Evolutionary conservation across 2,888 invertebrate species (phyloP).

Genomic region (Ichneumon xanthorius): DNA sequence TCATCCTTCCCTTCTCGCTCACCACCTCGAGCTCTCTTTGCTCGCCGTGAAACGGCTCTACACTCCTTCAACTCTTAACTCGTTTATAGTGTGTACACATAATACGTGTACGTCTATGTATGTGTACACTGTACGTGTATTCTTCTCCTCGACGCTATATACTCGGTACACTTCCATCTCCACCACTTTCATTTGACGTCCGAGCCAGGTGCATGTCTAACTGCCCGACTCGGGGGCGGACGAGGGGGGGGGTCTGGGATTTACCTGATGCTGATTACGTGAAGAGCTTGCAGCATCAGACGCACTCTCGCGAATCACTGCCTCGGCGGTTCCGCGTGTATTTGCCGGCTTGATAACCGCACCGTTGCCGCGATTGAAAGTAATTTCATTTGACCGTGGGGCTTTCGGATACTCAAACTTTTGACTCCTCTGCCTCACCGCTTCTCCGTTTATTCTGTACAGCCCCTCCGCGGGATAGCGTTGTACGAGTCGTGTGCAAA

Average conservation of each 20-base stretch:
- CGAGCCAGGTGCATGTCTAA: slow-evolving; percentile 77
- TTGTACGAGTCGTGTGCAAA: slow-evolving; percentile 31
- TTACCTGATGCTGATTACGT: slow-evolving; percentile 61
- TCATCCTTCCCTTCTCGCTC: slow-evolving; percentile 14
- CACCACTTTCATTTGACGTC: slow-evolving; percentile 75
- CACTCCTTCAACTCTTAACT: slow-evolving; percentile 13
- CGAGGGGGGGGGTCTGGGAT: slow-evolving; percentile 21
- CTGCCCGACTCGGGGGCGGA: slow-evolving; percentile 21
- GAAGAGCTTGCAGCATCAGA: slow-evolving; percentile 44
- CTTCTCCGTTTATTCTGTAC: slow-evolving; percentile 6
- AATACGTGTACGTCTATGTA: background rate
- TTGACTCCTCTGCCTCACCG: slow-evolving; percentile 27
- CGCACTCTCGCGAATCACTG: slow-evolving; percentile 50
- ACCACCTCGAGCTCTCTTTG: slow-evolving; percentile 46
- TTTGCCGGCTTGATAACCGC: slow-evolving; percentile 28
- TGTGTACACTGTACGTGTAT: background rate
- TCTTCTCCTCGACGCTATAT: slow-evolving; percentile 10
- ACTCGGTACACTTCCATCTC: slow-evolving; percentile 33
- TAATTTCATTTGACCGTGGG: slow-evolving; percentile 66
- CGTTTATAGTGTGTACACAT: slow-evolving; percentile 9
- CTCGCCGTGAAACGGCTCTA: slow-evolving; percentile 38
- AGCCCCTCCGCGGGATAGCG: slow-evolving; percentile 2
- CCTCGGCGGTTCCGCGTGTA: slow-evolving; percentile 27
- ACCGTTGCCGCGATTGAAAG: slow-evolving; percentile 56
- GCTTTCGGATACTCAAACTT: slow-evolving; percentile 57